phyloP scores from a whole-genome alignment of 2,797 vertebrate species.

The Notolepis coatsorum region DNA sequence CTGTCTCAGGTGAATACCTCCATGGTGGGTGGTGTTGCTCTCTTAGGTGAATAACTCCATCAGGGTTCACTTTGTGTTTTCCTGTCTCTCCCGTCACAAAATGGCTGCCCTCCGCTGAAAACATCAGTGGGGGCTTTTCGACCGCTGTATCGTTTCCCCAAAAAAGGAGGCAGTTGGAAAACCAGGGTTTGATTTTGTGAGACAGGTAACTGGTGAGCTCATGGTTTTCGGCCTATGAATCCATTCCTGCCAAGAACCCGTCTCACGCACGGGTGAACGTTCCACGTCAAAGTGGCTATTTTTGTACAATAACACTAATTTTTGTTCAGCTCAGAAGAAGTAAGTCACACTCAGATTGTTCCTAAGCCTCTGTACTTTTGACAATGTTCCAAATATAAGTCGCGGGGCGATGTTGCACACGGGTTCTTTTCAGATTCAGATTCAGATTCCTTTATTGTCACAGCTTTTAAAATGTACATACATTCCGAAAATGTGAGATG shows the following conservation, averaged over 20 bases:
- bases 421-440: too few species aligned
- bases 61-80: conserved; percentile 54
- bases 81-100: conserved; percentile 31
- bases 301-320: conserved; percentile 14
- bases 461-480: too few species aligned
- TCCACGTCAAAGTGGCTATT: conserved; percentile 24
- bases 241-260: conserved; percentile 17
- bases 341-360: background rate
- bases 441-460: too few species aligned
- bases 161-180: conserved; percentile 36
- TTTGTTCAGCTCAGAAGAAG: conserved; percentile 19
- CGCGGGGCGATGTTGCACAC: too few species aligned
- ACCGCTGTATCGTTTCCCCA: conserved; percentile 36
- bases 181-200: conserved; percentile 55
- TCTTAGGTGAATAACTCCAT: conserved; percentile 54
- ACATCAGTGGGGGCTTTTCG: conserved; percentile 20
- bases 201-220: conserved; percentile 53
- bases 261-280: conserved; percentile 22
- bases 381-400: too few species aligned
- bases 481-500: too few species aligned
- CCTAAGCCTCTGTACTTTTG: background rate
- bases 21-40: conserved; percentile 45
- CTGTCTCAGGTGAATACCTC: too few species aligned
- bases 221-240: conserved; percentile 24
- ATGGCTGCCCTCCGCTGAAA: conserved; percentile 51